Conservation (phyloP, 2,797 vertebrate genomes). For the Hippopotamyrus pictus region DNA sequence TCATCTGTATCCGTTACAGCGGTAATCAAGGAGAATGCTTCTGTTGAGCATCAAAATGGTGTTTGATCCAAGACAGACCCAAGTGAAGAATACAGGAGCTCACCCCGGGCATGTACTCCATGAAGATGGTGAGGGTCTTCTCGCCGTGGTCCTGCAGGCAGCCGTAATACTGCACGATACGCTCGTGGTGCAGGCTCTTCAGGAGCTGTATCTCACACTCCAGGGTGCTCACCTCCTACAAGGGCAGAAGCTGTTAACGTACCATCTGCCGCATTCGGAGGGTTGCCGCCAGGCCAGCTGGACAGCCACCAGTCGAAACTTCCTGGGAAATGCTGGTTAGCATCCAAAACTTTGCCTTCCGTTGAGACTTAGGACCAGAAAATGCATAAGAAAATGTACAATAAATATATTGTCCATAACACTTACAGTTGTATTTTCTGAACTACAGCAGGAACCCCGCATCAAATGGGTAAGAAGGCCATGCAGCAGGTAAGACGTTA, state of each 20-base stretch:
- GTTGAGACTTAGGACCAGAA: background rate
- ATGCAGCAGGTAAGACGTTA: background rate
- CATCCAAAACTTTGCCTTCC: background rate
- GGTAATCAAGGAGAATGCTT: background rate
- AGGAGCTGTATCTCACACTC: constrained; percentile 97
- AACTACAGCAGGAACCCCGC: background rate
- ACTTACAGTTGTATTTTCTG: background rate
- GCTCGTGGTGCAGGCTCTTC: constrained; percentile 92
- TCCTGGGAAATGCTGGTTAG: background rate
- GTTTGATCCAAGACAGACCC: background rate
- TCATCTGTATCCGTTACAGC: background rate
- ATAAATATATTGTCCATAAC: background rate
- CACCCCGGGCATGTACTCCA: constrained; percentile 99
- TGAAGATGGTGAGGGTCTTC: constrained; percentile 94
- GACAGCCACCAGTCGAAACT: background rate
- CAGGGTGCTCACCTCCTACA: constrained; percentile 88
- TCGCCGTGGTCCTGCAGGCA: constrained; percentile 85
- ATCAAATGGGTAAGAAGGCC: background rate
- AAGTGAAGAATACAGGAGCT: constrained; percentile 33
- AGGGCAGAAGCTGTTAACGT: background rate
- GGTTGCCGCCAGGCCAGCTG: background rate
- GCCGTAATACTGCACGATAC: constrained; percentile 94
- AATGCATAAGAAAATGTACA: background rate
- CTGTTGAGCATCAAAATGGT: background rate
- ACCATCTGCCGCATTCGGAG: background rate